These are phyloP conservation scores for Leptinotarsa tumamoca DNA, from an alignment of 2,888 invertebrate species.

Conservation along the genomic window DNA sequence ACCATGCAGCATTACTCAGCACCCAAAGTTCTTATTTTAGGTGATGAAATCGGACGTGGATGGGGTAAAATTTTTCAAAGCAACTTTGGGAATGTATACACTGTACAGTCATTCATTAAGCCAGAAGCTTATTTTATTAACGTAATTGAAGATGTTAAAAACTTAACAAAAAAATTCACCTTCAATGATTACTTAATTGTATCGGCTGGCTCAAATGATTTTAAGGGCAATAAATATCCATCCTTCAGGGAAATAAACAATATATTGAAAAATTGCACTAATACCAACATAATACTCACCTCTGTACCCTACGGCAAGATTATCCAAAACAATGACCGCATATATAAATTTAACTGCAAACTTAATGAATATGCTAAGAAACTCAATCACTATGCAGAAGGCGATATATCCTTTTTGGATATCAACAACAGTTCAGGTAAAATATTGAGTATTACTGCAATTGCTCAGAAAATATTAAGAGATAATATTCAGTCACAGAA, in stretches of 20 bases:
- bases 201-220: not conserved
- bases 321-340: too few relatives aligned
- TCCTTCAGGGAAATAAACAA: constrained; percentile 6
- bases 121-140: constrained; percentile 9
- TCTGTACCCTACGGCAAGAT: too few relatives aligned
- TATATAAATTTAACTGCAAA: too few relatives aligned
- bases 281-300: too few relatives aligned
- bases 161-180: not conserved
- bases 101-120: not conserved
- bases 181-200: constrained; percentile 14
- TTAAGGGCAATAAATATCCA: constrained; percentile 1
- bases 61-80: not conserved
- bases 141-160: constrained; percentile 1
- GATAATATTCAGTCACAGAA: too few relatives aligned
- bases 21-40: constrained; percentile 7
- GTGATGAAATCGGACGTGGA: constrained; percentile 9
- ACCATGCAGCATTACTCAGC: not conserved
- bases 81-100: not conserved
- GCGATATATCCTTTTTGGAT: too few relatives aligned
- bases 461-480: too few relatives aligned
- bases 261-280: not conserved
- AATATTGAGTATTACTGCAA: too few relatives aligned
- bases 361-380: too few relatives aligned
- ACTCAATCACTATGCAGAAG: too few relatives aligned
- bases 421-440: too few relatives aligned